phyloP scores from a whole-genome alignment of 2,888 invertebrate species.

The Pyrocoelia pectoralis region DNA sequence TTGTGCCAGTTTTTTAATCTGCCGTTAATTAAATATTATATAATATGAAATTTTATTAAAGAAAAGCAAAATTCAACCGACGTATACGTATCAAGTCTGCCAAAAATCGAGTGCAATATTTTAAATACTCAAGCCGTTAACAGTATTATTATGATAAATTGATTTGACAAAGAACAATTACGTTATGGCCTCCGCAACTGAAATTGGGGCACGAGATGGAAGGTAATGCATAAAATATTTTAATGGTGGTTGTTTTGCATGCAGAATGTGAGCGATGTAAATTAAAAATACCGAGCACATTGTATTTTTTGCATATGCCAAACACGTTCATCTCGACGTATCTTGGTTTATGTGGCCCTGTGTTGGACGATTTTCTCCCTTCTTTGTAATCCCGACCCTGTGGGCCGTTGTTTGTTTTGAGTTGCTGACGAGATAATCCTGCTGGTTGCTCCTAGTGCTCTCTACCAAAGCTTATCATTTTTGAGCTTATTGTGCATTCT shows the following conservation, averaged over 20 bases:
- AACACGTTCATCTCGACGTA: slow-evolving; percentile 28
- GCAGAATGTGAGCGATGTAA: slow-evolving; percentile 22
- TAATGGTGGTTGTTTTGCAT: slow-evolving; percentile 24
- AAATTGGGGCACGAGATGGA: slow-evolving; percentile 38
- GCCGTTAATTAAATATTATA: slow-evolving; percentile 23
- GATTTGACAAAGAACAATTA: slow-evolving; percentile 23
- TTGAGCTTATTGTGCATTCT: slow-evolving; percentile 34
- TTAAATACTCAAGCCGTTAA: slow-evolving; percentile 7
- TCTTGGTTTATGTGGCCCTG: slow-evolving; percentile 24
- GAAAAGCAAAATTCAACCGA: background rate
- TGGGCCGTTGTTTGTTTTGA: slow-evolving; percentile 37
- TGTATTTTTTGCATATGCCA: slow-evolving; percentile 24
- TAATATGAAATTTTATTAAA: slow-evolving; percentile 11
- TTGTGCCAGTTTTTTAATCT: slow-evolving; percentile 5
- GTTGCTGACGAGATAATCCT: slow-evolving; percentile 40
- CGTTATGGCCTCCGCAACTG: slow-evolving; percentile 35
- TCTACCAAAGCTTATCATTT: slow-evolving; percentile 31
- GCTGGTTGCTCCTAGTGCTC: slow-evolving; percentile 24
- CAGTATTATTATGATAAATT: slow-evolving; percentile 34
- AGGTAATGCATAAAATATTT: slow-evolving; percentile 38
- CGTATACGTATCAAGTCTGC: slow-evolving; percentile 6
- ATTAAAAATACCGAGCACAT: slow-evolving; percentile 25
- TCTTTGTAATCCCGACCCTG: slow-evolving; percentile 28
- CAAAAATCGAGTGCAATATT: slow-evolving; percentile 28
- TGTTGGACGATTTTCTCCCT: slow-evolving; percentile 17